Evolutionary conservation across 2,888 invertebrate genomes (phyloP).

Genomic region (Lasioglossum oenotherae): DNA sequence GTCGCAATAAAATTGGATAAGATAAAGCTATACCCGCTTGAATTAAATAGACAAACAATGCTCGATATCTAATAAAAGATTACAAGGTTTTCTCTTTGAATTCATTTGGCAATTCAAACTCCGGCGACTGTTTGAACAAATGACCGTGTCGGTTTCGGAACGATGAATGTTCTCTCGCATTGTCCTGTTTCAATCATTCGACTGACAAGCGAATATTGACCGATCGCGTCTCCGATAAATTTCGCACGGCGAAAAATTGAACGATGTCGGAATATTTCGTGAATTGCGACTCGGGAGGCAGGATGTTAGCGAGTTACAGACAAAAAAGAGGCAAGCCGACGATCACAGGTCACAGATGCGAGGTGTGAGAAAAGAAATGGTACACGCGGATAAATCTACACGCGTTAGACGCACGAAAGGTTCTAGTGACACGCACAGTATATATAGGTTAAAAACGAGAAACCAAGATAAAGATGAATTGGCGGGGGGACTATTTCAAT

Average conservation of each 20-base stretch:
- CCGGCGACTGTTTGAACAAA: background rate
- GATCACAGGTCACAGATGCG: slow-evolving; percentile 62
- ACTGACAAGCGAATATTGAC: too few species aligned
- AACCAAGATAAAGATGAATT: slow-evolving; percentile 40
- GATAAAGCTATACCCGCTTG: background rate
- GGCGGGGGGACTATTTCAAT: slow-evolving; percentile 33
- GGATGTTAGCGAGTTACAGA: slow-evolving; percentile 41
- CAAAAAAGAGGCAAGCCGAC: slow-evolving; percentile 72
- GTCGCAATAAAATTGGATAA: background rate
- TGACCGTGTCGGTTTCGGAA: background rate
- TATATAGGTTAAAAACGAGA: background rate
- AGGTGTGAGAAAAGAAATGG: slow-evolving; percentile 58
- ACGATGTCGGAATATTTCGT: background rate
- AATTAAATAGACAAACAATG: slow-evolving; percentile 3
- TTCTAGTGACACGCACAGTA: slow-evolving; percentile 52
- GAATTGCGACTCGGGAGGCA: slow-evolving; percentile 60
- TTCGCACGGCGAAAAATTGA: background rate
- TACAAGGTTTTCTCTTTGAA: background rate
- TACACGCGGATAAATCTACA: slow-evolving; percentile 64
- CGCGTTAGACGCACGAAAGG: slow-evolving; percentile 67
- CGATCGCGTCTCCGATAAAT: background rate
- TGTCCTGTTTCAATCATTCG: background rate
- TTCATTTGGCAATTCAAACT: background rate
- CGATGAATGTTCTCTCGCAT: background rate
- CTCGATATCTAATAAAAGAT: background rate